Evolutionary conservation across 2,888 invertebrate species (phyloP).

Genomic region (Macroteleia sp.): DNA sequence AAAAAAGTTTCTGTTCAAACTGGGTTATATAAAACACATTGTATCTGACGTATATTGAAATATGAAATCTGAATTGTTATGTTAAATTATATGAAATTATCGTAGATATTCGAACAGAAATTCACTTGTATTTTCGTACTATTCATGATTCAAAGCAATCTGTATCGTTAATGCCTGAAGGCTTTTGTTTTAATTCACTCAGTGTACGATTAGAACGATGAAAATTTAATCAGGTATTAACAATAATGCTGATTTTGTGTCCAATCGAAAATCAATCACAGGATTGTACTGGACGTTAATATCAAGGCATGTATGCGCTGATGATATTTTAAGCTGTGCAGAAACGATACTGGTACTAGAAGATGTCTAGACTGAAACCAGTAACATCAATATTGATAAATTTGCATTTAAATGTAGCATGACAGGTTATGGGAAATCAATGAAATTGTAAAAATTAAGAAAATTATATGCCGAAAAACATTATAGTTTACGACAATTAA

Average conservation of each 20-base stretch:
- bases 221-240: conserved; percentile 28
- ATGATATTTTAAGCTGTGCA: conserved; percentile 36
- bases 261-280: conserved; percentile 37
- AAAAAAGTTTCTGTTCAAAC: no score
- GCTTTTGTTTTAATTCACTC: conserved; percentile 15
- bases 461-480: no score
- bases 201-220: conserved; percentile 20
- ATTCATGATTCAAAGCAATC: conserved; percentile 6
- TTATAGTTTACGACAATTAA: no score
- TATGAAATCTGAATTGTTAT: no score
- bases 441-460: no score
- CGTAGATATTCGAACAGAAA: conserved; percentile 7
- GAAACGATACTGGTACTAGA: conserved; percentile 29
- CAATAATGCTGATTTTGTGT: conserved; percentile 30
- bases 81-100: no score
- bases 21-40: no score
- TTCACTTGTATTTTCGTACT: not conserved
- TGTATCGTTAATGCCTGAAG: conserved; percentile 12
- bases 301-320: conserved; percentile 11
- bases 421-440: no score
- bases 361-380: conserved; percentile 27
- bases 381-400: conserved; percentile 34
- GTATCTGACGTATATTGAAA: no score
- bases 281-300: conserved; percentile 11
- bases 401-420: conserved; percentile 21